Conservation (phyloP, 2,888 invertebrate species). For the Antheraea yamamai region DNA sequence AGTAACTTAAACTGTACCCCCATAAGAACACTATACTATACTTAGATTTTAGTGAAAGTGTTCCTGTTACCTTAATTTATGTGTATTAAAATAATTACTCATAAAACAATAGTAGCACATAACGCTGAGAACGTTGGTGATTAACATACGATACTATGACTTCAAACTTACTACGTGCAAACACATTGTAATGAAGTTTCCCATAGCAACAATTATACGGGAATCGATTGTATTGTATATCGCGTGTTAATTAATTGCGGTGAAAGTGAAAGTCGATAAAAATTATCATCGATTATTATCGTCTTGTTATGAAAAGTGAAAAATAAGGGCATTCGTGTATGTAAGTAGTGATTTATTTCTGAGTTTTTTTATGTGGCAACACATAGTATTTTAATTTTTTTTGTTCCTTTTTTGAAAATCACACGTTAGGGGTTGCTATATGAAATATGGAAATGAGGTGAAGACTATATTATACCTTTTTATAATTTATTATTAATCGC, state of each 20-base stretch:
- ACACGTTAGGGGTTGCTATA: neutral
- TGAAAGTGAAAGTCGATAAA: conserved; percentile 20
- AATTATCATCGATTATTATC: neutral
- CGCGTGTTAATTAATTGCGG: conserved; percentile 15
- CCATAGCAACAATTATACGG: conserved; percentile 15
- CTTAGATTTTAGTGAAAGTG: conserved; percentile 60
- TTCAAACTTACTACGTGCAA: neutral
- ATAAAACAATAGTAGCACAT: neutral
- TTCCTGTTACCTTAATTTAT: conserved; percentile 42
- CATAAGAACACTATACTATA: no score
- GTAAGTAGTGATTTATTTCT: neutral
- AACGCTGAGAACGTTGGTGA: neutral
- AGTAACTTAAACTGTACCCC: no score
- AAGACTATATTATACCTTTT: neutral
- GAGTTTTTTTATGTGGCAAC: neutral
- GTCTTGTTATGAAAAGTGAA: neutral
- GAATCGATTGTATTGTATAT: conserved; percentile 19
- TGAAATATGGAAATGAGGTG: neutral
- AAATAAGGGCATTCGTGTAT: neutral
- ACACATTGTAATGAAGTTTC: conserved; percentile 5
- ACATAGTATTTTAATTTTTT: neutral
- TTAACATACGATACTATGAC: neutral
- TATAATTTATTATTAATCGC: no score
- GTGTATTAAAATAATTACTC: conserved; percentile 62
- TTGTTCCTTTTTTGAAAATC: neutral